Conservation (phyloP, 2,888 invertebrate genomes). For the Meteorus colon region DNA sequence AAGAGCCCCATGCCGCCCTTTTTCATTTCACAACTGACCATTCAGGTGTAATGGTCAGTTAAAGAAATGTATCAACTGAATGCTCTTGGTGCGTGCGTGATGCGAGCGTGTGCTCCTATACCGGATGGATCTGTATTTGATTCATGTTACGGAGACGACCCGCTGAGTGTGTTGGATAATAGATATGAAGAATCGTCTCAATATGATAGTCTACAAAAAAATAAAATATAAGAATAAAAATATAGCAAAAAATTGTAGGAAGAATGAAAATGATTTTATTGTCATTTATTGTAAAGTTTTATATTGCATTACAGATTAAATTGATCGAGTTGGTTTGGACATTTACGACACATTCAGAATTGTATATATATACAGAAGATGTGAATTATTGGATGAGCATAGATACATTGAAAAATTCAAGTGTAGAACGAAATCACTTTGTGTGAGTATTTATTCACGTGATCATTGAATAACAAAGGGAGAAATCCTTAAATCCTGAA, state of each 20-base stretch:
- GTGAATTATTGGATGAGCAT: neutral
- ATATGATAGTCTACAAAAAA: conserved; percentile 1
- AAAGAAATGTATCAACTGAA: conserved; percentile 68
- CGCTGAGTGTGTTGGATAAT: conserved; percentile 45
- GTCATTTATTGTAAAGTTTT: neutral
- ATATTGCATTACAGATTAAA: neutral
- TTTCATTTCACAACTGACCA: conserved; percentile 65
- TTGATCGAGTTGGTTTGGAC: neutral
- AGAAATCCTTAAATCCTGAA: conserved; percentile 72
- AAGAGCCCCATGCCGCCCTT: conserved; percentile 66
- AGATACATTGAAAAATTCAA: neutral
- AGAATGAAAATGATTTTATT: neutral
- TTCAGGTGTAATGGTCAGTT: conserved; percentile 73
- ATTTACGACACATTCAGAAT: neutral
- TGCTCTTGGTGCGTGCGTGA: neutral
- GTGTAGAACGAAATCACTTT: neutral
- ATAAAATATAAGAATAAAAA: neutral
- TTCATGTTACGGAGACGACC: conserved; percentile 42
- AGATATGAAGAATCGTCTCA: neutral
- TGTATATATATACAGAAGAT: no score
- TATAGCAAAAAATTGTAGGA: neutral
- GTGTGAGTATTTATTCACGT: conserved; percentile 66
- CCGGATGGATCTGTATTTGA: conserved; percentile 5
- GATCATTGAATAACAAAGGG: conserved; percentile 69
- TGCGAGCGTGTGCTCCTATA: neutral